Evolutionary conservation across 2,888 invertebrate genomes (phyloP).

Genomic region (Agelastica alni): DNA sequence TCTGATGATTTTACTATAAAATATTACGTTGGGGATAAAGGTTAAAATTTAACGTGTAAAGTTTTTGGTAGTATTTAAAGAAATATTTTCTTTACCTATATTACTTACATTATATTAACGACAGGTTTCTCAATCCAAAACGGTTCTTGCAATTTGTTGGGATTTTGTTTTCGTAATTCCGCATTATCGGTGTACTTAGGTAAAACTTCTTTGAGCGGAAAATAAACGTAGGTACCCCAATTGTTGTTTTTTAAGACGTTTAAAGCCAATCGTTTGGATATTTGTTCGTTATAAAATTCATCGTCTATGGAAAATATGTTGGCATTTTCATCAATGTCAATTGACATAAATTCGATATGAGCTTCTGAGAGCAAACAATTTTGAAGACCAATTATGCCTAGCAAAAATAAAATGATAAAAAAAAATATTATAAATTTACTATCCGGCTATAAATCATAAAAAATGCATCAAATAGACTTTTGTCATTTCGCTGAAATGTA

Average conservation of each 20-base stretch:
- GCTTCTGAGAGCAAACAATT: slow-evolving; percentile 33
- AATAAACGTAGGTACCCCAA: slow-evolving; percentile 41
- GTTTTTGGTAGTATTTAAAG: too few relatives aligned
- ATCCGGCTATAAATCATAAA: too few relatives aligned
- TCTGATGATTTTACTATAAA: too few relatives aligned
- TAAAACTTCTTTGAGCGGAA: slow-evolving; percentile 26
- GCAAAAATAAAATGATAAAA: not conserved
- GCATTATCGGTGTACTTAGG: slow-evolving; percentile 55
- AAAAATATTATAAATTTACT: too few relatives aligned
- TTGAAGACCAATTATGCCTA: slow-evolving; percentile 40
- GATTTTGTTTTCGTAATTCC: slow-evolving; percentile 13
- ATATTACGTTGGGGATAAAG: too few relatives aligned
- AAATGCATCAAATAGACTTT: too few relatives aligned
- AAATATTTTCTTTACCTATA: too few relatives aligned
- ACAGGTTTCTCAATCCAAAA: slow-evolving; percentile 73
- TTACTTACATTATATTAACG: not conserved
- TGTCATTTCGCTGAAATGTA: too few relatives aligned
- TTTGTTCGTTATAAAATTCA: slow-evolving; percentile 33
- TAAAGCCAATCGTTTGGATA: slow-evolving; percentile 36
- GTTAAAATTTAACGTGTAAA: too few relatives aligned
- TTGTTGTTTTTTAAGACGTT: slow-evolving; percentile 35
- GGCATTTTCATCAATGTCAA: slow-evolving; percentile 31
- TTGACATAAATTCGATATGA: slow-evolving; percentile 27
- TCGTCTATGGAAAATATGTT: slow-evolving; percentile 33
- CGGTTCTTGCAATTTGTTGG: slow-evolving; percentile 76